These are phyloP conservation scores for Manis crassicaudata DNA, from an alignment of 2,797 vertebrate genomes.

Conservation along the genomic window DNA sequence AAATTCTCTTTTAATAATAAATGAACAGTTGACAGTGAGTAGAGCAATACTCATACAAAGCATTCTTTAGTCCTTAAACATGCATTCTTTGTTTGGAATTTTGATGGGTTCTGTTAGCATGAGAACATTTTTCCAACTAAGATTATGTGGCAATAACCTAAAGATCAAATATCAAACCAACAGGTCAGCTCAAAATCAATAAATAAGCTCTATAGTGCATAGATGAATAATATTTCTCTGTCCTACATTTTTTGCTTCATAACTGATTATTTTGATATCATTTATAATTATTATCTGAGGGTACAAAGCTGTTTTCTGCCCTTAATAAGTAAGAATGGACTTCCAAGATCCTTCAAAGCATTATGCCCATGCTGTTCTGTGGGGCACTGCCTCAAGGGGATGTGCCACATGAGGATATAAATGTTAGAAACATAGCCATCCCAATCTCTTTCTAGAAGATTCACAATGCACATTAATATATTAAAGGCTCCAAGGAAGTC, in stretches of 20 bases:
- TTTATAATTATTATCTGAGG: neutral
- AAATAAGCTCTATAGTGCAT: neutral
- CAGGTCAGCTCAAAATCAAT: conserved; percentile 38
- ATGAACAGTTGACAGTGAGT: neutral
- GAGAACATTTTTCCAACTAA: conserved; percentile 59
- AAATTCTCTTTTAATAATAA: conserved; percentile 21
- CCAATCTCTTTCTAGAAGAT: neutral
- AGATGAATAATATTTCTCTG: neutral
- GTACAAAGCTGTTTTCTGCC: neutral
- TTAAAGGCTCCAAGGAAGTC: neutral
- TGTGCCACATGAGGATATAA: neutral
- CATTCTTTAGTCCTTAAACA: conserved; percentile 8
- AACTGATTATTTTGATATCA: neutral
- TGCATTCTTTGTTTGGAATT: conserved; percentile 22
- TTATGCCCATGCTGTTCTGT: neutral
- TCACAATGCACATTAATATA: neutral
- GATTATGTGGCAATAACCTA: conserved; percentile 27
- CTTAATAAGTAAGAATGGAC: neutral
- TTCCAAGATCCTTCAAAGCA: neutral
- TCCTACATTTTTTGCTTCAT: conserved; percentile 1
- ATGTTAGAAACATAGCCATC: neutral
- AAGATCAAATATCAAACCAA: conserved; percentile 54
- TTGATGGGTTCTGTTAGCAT: conserved; percentile 41
- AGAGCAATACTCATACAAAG: neutral
- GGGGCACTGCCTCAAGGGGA: neutral